phyloP scores from a whole-genome alignment of 2,797 vertebrate genomes.

The Lates japonicus region DNA sequence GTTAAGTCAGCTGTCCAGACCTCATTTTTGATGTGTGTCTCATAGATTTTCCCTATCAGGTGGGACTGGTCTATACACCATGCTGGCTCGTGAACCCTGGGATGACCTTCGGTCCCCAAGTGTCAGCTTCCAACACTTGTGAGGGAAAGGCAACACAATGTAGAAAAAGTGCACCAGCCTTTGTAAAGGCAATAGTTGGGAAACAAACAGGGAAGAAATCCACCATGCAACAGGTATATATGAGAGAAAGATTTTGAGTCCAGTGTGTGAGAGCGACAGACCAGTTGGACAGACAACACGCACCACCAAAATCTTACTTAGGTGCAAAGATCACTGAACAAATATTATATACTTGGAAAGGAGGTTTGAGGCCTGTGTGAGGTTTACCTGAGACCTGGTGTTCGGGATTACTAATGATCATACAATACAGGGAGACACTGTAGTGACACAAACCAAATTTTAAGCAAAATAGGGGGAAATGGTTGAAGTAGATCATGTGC shows the following conservation, averaged over 20 bases:
- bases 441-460: no score
- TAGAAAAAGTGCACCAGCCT: not conserved
- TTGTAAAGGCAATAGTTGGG: not conserved
- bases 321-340: not conserved
- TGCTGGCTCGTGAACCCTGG: not conserved
- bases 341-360: not conserved
- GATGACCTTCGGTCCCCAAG: not conserved
- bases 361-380: not conserved
- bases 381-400: no score
- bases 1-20: not conserved
- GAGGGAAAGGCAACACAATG: constrained; percentile 1
- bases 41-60: not conserved
- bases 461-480: no score
- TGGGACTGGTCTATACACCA: not conserved
- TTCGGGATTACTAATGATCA: no score
- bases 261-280: not conserved
- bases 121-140: not conserved
- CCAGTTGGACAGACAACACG: not conserved
- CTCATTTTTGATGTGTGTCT: not conserved
- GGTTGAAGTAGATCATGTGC: no score
- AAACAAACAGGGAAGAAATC: not conserved
- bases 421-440: not conserved
- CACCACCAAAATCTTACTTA: not conserved
- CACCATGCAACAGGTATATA: not conserved
- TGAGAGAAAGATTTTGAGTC: not conserved